These are phyloP conservation scores for Coreius guichenoti DNA, from an alignment of 2,797 vertebrate genomes.

Conservation along the genomic window DNA sequence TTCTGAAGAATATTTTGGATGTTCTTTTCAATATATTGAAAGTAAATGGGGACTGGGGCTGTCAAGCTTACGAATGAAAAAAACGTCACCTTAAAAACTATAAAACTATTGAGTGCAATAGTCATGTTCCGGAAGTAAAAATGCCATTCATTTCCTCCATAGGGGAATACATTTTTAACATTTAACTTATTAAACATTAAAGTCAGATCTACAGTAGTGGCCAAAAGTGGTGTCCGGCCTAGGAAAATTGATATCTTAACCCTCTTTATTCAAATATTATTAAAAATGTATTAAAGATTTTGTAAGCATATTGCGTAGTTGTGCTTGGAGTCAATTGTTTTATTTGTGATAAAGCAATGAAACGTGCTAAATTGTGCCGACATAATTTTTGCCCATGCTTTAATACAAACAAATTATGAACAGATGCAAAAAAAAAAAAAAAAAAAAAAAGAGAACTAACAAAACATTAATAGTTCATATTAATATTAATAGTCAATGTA, in stretches of 20 bases:
- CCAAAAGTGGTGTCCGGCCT: background rate
- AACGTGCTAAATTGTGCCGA: too few species aligned
- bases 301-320: too few species aligned
- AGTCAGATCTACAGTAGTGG: background rate
- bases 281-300: background rate
- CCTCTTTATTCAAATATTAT: background rate
- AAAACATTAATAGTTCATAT: background rate
- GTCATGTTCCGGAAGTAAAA: background rate
- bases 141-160: background rate
- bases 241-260: background rate
- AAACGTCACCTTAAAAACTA: background rate
- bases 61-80: background rate
- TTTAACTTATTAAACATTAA: background rate
- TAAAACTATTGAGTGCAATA: background rate
- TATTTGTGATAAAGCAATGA: too few species aligned
- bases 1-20: background rate
- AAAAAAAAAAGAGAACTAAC: background rate
- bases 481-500: background rate
- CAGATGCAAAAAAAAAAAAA: background rate
- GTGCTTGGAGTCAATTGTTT: too few species aligned
- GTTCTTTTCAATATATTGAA: background rate
- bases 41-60: background rate
- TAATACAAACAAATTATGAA: background rate
- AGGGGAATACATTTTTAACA: background rate
- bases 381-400: too few species aligned